A percentile compares a stretch with the other conserved stretches of the same genome.
These are phyloP conservation scores for Diadophis punctatus DNA, from an alignment of 2,113 vertebrate genomes.

Conservation along the genomic window DNA sequence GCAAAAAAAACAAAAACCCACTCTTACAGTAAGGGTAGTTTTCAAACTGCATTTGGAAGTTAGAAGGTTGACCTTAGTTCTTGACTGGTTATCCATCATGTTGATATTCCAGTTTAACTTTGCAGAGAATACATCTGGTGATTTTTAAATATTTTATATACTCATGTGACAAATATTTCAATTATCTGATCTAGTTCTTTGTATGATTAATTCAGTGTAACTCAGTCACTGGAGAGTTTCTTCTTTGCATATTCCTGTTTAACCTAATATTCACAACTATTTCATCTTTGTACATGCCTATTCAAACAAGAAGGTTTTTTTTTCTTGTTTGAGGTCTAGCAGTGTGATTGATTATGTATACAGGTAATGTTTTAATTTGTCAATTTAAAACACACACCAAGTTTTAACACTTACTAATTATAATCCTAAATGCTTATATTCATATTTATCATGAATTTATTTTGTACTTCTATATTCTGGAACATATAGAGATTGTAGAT, in stretches of 20 bases:
- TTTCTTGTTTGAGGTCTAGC: background rate
- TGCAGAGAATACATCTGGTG: background rate
- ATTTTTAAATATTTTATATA: background rate
- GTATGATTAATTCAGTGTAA: background rate
- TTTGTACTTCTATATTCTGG: background rate
- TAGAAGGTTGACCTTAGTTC: background rate
- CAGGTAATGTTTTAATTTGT: background rate
- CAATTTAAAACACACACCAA: conserved; percentile 13
- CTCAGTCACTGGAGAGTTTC: background rate
- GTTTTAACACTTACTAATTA: conserved; percentile 11
- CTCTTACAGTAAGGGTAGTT: background rate
- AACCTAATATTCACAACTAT: background rate
- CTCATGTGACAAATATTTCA: conserved; percentile 17
- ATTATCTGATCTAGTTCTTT: background rate
- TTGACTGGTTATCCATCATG: background rate
- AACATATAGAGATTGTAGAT: background rate
- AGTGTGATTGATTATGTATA: background rate
- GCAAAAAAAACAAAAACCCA: background rate
- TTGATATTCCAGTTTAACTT: background rate
- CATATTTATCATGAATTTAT: background rate
- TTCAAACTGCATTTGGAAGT: background rate
- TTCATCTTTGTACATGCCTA: background rate
- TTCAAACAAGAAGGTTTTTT: background rate
- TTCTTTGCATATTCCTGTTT: background rate
- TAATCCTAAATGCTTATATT: background rate